Evolutionary conservation across 2,113 vertebrate genomes (phyloP).

Genomic region (Sphaerodactylus townsendi): DNA sequence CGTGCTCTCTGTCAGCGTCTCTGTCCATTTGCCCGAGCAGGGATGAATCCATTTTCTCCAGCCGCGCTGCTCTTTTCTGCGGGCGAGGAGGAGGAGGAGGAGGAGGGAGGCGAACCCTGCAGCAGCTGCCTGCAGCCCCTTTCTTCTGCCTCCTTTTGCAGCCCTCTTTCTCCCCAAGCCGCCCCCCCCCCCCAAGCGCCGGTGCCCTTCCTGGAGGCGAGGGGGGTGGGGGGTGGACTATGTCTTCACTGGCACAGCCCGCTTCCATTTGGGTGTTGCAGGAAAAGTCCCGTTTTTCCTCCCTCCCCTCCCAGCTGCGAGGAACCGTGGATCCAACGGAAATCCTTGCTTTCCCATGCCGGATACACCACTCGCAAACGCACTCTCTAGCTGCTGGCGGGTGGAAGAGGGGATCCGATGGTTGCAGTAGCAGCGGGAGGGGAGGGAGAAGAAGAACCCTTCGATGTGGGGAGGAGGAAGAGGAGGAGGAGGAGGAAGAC

Average conservation of each 20-base stretch:
- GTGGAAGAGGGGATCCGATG: background rate
- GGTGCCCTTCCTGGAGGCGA: background rate
- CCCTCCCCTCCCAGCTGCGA: background rate
- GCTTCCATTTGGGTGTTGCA: background rate
- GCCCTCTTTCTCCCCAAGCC: background rate
- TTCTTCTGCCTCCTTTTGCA: background rate
- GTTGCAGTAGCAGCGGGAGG: background rate
- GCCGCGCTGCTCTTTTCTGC: background rate
- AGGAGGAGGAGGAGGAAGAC: background rate
- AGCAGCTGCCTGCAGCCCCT: too few relatives aligned
- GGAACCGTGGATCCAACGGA: background rate
- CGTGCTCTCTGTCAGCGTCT: background rate
- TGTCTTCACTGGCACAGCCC: background rate
- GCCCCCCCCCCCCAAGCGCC: background rate
- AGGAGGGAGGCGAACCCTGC: too few relatives aligned
- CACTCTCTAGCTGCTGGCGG: background rate
- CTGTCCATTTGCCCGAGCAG: background rate
- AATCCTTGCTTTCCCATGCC: conserved; percentile 12
- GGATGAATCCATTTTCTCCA: background rate
- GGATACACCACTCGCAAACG: background rate
- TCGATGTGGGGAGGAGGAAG: background rate
- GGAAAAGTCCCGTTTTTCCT: background rate
- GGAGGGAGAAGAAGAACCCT: background rate
- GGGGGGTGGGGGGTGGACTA: too few relatives aligned
- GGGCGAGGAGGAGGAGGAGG: background rate